Base-by-base conservation (phyloP, 2,797 vertebrate genomes). In the Sebastes paucispinis region DNA sequence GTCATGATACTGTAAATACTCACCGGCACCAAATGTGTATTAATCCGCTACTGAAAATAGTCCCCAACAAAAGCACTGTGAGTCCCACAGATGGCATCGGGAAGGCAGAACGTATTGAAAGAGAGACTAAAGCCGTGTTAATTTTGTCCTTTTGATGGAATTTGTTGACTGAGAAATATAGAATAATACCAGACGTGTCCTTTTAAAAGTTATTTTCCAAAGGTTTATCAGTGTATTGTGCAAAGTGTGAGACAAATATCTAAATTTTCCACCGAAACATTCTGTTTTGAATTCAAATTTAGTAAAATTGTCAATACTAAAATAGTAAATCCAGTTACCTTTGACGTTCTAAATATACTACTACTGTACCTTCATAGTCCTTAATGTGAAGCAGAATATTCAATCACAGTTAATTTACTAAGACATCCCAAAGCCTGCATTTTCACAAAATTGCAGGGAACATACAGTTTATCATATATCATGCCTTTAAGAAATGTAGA, bases 401-500 rank as follows among this genome's bases (percentile, higher is more conserved):
- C 24, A 32, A 24, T 47, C 14, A 47, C 77, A 63, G 3, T 29
- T 69, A 16, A 13, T 43, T 24, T 57, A 60, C 20, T 47, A 14
- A 58, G 50, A 52, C 47, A 29, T 67, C 8, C 47, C 7, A 3
- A 11, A 25, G 13, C 8, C 2, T 32, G 8, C n/a, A 3, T 59
- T 65, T 60, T 65, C 3, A 58, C 71, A 31, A 29, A 69, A 69
- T 43, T 69, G 18, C 11, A 20, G 55, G 12, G 59, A 62, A 50
- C 18, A 71, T 16, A 47, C 43, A 18, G 16, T 47, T 7, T 47
- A 25, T 78, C 70, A 63, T 69, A 13, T 54, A 50, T 29, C 4
- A 50, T 22, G 64, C 69, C 78, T 86, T 80, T 54, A 82, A 63
- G 69, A 83, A 60, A 77, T 59, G 60, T 74, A 66, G 78, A 90